These are phyloP conservation scores for Neuroterus valhalla DNA, from an alignment of 1,140 invertebrate species.

Conservation along the genomic window DNA sequence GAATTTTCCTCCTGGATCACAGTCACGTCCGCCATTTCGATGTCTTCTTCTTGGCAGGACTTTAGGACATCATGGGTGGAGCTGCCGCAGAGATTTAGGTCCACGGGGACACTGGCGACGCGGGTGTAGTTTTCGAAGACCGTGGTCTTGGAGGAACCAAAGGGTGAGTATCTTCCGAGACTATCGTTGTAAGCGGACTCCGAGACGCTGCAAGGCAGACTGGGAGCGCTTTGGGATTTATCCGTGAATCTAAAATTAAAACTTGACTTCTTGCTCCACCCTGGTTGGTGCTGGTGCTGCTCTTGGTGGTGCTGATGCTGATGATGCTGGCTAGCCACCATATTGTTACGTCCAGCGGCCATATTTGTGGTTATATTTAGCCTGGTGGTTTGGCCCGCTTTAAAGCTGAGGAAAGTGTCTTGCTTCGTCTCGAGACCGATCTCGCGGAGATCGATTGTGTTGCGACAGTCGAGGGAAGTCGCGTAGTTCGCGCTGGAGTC, in stretches of 20 bases:
- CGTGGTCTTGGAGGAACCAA: slow-evolving; percentile 44
- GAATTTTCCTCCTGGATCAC: slow-evolving; percentile 41
- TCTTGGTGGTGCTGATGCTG: slow-evolving; percentile 43
- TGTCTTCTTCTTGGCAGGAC: background rate
- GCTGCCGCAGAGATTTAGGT: slow-evolving; percentile 73
- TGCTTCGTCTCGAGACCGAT: slow-evolving; percentile 69
- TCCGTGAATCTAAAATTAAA: slow-evolving; percentile 76
- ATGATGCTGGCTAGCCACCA: slow-evolving; percentile 54
- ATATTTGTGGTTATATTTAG: slow-evolving; percentile 68
- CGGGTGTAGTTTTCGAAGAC: slow-evolving; percentile 61
- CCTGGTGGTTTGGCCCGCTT: slow-evolving; percentile 58
- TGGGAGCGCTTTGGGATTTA: slow-evolving; percentile 73
- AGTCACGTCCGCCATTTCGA: slow-evolving; percentile 9
- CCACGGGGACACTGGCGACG: slow-evolving; percentile 76
- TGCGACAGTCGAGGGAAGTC: slow-evolving; percentile 68
- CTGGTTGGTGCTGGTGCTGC: slow-evolving; percentile 58
- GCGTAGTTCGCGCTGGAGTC: slow-evolving; percentile 60
- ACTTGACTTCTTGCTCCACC: slow-evolving; percentile 65
- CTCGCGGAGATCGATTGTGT: slow-evolving; percentile 71
- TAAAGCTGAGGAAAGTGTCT: slow-evolving; percentile 65
- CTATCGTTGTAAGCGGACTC: slow-evolving; percentile 48
- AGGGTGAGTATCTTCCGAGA: slow-evolving; percentile 32
- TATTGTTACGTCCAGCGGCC: slow-evolving; percentile 51
- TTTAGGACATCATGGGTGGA: background rate
- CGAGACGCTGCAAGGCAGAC: slow-evolving; percentile 67